A percentile compares a stretch with the other conserved stretches of the same genome.
phyloP scores from a whole-genome alignment of 92 coral and sea anemone genomes.

The Siderastrea siderea region DNA sequence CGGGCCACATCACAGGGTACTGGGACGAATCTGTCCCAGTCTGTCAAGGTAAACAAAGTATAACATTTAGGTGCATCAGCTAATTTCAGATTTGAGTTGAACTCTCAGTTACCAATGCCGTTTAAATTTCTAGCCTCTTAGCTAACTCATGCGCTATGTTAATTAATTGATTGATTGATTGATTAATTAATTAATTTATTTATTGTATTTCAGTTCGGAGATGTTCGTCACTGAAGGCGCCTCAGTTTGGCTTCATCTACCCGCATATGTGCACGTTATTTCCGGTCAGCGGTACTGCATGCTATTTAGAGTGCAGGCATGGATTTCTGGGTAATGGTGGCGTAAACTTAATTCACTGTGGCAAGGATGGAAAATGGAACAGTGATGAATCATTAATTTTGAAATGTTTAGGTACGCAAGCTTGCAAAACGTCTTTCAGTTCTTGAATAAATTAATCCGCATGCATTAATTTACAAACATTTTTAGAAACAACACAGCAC shows the following conservation, averaged over 20 bases:
- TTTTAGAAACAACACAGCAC: no score
- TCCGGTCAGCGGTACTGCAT: constrained; percentile 39
- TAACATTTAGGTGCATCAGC: no score
- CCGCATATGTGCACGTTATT: constrained; percentile 62
- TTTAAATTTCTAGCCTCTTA: no score
- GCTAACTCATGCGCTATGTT: no score
- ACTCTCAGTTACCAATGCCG: no score
- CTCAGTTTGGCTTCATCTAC: constrained; percentile 68
- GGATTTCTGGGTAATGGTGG: constrained; percentile 36
- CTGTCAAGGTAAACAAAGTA: constrained; percentile 45
- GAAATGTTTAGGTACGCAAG: constrained; percentile 31
- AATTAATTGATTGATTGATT: no score
- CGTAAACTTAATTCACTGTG: constrained; percentile 30
- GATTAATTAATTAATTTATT: neutral
- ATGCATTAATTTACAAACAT: no score
- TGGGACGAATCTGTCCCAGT: constrained; percentile 55
- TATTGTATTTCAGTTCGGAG: constrained; percentile 51
- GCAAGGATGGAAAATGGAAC: constrained; percentile 50
- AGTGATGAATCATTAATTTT: constrained; percentile 6
- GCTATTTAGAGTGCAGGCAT: constrained; percentile 35
- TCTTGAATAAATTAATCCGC: neutral
- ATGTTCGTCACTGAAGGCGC: constrained; percentile 56
- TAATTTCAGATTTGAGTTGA: no score
- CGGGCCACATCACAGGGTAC: constrained; percentile 69
- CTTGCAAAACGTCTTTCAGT: neutral